Conservation (phyloP, 1,140 invertebrate species). For the Bombus terrestris region DNA sequence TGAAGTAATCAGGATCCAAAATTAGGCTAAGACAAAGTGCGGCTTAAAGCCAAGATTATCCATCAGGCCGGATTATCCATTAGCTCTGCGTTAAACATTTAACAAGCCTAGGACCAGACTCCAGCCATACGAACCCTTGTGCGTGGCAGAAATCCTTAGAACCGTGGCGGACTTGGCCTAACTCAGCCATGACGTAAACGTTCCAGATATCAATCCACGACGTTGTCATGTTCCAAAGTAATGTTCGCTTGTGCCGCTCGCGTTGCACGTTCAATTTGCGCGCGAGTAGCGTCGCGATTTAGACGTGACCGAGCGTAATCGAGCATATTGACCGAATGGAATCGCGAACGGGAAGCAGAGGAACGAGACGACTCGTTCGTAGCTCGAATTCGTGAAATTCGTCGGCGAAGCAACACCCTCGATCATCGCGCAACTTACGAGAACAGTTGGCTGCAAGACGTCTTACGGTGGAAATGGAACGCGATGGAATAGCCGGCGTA, state of each 20-base stretch:
- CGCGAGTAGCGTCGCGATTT: neutral
- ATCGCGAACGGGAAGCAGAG: neutral
- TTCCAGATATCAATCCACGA: conserved; percentile 11
- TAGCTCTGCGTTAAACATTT: conserved; percentile 22
- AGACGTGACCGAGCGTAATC: neutral
- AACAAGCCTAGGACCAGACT: neutral
- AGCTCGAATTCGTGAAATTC: conserved; percentile 25
- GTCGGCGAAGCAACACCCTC: neutral
- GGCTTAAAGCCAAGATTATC: neutral
- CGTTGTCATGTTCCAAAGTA: neutral
- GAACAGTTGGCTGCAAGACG: neutral
- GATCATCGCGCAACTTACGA: neutral
- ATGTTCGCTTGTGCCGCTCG: neutral
- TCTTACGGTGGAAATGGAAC: conserved; percentile 2
- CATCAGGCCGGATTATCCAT: neutral
- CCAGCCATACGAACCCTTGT: neutral
- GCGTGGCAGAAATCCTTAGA: neutral
- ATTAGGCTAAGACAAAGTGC: neutral
- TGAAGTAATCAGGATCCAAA: neutral
- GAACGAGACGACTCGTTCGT: neutral
- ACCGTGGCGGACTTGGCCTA: neutral
- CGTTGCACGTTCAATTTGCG: conserved; percentile 21
- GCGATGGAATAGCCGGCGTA: conserved; percentile 22
- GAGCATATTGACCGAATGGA: no score
- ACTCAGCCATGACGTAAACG: neutral